These are phyloP conservation scores for Trachops cirrhosus DNA, from an alignment of 2,797 vertebrate genomes.

Conservation along the genomic window DNA sequence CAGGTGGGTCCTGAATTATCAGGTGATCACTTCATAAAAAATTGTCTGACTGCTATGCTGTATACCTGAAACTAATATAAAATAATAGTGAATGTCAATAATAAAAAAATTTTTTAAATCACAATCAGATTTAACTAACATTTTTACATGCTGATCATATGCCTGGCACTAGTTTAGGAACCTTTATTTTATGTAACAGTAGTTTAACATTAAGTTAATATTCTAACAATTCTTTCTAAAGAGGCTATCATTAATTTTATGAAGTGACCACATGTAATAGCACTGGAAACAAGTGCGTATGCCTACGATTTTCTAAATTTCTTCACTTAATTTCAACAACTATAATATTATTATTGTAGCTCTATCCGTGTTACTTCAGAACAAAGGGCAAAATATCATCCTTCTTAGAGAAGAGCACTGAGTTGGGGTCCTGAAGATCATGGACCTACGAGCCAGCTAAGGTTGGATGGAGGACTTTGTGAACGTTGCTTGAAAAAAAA, in stretches of 20 bases:
- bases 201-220: not conserved
- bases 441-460: not conserved
- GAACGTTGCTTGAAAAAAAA: too few relatives aligned
- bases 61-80: not conserved
- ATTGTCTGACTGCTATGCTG: not conserved
- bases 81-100: not conserved
- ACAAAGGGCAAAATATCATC: not conserved
- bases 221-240: not conserved
- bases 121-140: not conserved
- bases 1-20: not conserved
- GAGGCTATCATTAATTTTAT: not conserved
- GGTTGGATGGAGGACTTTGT: not conserved
- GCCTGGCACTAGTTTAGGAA: not conserved
- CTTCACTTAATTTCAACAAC: not conserved
- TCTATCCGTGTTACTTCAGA: not conserved
- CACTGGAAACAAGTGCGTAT: not conserved
- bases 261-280: not conserved
- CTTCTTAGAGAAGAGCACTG: not conserved
- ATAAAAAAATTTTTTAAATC: not conserved
- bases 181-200: not conserved
- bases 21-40: not conserved
- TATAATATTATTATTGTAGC: not conserved
- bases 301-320: not conserved
- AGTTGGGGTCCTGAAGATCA: not conserved
- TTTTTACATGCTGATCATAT: not conserved